phyloP scores from a whole-genome alignment of 2,113 vertebrate genomes.

The Narcine bancroftii region DNA sequence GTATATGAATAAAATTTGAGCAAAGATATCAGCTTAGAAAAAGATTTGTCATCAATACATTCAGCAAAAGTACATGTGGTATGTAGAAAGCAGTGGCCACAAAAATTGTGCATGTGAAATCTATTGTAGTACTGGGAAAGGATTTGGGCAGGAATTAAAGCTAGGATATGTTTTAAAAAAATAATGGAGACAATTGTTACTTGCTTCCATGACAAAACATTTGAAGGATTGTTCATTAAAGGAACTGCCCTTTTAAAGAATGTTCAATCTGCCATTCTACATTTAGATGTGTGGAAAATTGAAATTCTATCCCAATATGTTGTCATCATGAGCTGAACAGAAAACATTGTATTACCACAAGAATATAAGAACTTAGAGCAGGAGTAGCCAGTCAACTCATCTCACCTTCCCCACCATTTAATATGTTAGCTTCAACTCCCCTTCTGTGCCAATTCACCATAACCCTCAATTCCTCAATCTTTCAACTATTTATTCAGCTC shows the following conservation, averaged over 20 bases:
- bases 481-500: no score
- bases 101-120: not conserved
- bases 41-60: not conserved
- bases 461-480: no score
- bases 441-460: no score
- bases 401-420: no score
- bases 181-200: not conserved
- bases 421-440: no score
- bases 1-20: not conserved
- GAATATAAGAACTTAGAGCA: no score
- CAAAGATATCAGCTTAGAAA: not conserved
- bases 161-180: not conserved
- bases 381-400: no score
- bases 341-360: not conserved
- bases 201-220: not conserved
- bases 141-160: not conserved
- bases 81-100: not conserved
- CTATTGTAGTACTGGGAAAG: not conserved
- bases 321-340: not conserved
- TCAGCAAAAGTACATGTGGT: not conserved
- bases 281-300: not conserved
- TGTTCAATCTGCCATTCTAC: not conserved
- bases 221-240: not conserved
- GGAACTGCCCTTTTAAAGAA: not conserved
- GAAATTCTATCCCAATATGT: not conserved